phyloP scores from a whole-genome alignment of 2,797 vertebrate species.

The Sciurus carolinensis region DNA sequence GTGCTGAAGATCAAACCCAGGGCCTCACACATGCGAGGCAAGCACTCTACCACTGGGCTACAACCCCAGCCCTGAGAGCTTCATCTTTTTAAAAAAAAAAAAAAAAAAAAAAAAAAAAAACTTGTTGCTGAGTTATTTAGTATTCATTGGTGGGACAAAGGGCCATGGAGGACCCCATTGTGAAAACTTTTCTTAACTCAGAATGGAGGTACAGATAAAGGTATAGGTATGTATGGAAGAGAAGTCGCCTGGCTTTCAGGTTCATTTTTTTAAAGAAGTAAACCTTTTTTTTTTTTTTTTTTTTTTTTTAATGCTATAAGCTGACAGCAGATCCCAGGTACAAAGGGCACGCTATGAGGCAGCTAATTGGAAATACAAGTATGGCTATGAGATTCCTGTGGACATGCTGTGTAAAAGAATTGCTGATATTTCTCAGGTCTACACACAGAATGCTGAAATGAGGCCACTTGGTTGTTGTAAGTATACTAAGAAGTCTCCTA shows the following conservation, averaged over 20 bases:
- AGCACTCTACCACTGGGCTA: too few species aligned
- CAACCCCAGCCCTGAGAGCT: too few species aligned
- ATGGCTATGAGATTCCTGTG: constrained; percentile 98
- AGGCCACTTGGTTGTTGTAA: constrained; percentile 98
- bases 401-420: constrained; percentile 99
- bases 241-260: constrained; percentile 16
- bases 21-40: too few species aligned
- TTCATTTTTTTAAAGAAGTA: constrained; percentile 51
- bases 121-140: not conserved
- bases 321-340: constrained; percentile 98
- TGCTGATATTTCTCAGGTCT: constrained; percentile 99
- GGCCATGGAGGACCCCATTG: not conserved
- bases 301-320: constrained; percentile 86
- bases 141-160: not conserved
- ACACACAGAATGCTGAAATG: constrained; percentile 99
- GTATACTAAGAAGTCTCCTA: constrained; percentile 83
- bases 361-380: constrained; percentile 99
- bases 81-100: too few species aligned
- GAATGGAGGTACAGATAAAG: constrained; percentile 6
- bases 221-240: not conserved
- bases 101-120: too few species aligned
- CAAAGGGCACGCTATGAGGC: constrained; percentile 98
- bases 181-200: not conserved
- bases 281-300: constrained; percentile 12
- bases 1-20: too few species aligned